Evolutionary conservation across 2,797 vertebrate genomes (phyloP).

Genomic region (Cyclopterus lumpus): DNA sequence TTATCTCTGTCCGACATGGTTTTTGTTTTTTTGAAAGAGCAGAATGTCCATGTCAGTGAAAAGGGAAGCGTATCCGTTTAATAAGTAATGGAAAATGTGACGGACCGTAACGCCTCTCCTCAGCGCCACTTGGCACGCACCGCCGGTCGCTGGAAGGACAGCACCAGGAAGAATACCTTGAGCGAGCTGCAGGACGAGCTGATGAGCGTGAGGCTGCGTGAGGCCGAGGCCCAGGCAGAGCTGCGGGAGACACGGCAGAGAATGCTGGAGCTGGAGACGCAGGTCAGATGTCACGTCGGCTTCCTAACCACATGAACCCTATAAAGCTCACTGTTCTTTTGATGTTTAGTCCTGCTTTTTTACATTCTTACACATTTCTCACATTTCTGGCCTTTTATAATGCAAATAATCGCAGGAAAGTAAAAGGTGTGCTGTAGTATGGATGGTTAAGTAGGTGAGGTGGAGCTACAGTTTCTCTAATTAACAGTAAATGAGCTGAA

Average conservation of each 20-base stretch:
- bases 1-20: not conserved
- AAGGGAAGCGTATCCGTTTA: not conserved
- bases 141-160: conserved; percentile 94
- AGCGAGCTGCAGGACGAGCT: conserved; percentile 96
- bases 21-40: not conserved
- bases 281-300: conserved; percentile 81
- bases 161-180: conserved; percentile 89
- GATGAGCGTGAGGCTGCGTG: conserved; percentile 93
- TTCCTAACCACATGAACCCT: not conserved
- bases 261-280: conserved; percentile 95
- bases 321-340: not conserved
- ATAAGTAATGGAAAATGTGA: not conserved
- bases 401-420: not conserved
- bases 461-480: not conserved
- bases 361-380: not conserved
- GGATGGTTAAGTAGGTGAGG: not conserved
- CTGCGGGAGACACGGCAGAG: conserved; percentile 93
- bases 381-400: not conserved
- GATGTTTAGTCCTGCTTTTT: not conserved
- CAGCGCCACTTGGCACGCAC: conserved; percentile 94
- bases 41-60: rapidly evolving
- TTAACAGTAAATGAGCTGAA: not conserved
- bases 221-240: conserved; percentile 95
- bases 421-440: not conserved
- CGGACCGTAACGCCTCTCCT: not conserved